Percentiles rank a stretch among this genome's conserved stretches.
These are phyloP conservation scores for Eira barbara DNA, from an alignment of 2,113 vertebrate genomes.

Conservation along the genomic window DNA sequence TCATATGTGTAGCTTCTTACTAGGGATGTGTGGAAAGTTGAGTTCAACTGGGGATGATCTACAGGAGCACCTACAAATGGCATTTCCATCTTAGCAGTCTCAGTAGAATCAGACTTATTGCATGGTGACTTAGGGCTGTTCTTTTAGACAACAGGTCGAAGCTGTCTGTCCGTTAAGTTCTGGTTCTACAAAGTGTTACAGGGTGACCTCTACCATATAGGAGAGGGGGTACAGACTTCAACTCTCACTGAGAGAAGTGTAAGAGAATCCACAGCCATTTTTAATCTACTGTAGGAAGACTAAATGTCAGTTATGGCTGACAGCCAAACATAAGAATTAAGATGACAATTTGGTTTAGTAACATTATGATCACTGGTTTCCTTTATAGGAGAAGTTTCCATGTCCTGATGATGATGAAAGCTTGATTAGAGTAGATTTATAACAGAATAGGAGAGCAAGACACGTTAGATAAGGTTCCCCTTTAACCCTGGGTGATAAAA, in stretches of 20 bases:
- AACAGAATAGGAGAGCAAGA: not conserved
- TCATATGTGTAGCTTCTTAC: not conserved
- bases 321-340: not conserved
- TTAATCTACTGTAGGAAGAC: not conserved
- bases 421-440: conserved; percentile 11
- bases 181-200: not conserved
- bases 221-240: not conserved
- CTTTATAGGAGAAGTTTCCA: not conserved
- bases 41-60: not conserved
- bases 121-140: not conserved
- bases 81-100: not conserved
- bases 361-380: not conserved
- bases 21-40: not conserved
- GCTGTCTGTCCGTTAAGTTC: not conserved
- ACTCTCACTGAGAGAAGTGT: not conserved
- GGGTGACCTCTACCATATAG: not conserved
- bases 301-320: not conserved
- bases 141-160: not conserved
- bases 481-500: not conserved
- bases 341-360: not conserved
- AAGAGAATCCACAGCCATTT: not conserved
- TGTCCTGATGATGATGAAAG: not conserved
- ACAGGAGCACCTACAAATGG: not conserved
- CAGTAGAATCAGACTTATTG: not conserved
- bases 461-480: not conserved